phyloP scores from a whole-genome alignment of 2,797 vertebrate genomes.

The Acridotheres tristis region DNA sequence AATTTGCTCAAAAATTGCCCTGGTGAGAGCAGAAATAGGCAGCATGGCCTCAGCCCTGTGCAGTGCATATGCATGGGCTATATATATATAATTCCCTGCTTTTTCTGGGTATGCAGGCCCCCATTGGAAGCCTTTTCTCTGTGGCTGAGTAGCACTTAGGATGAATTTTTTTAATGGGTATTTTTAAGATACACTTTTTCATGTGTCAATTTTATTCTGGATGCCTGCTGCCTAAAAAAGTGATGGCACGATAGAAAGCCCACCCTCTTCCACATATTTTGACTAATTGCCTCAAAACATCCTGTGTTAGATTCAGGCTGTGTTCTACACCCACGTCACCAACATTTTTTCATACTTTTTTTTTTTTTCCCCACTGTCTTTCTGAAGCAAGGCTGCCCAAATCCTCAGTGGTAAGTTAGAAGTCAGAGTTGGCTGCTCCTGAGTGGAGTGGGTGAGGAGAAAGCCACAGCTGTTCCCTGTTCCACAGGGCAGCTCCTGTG shows the following conservation, averaged over 20 bases:
- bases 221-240: neutral
- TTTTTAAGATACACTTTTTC: neutral
- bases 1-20: neutral
- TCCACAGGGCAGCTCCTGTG: neutral
- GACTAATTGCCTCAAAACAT: slow-evolving; percentile 29
- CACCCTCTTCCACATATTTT: neutral
- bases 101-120: neutral
- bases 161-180: neutral
- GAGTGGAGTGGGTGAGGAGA: neutral
- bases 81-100: neutral
- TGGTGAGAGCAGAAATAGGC: neutral
- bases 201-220: neutral
- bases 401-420: neutral
- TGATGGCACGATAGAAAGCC: neutral
- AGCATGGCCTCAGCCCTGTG: neutral
- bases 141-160: neutral
- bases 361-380: neutral
- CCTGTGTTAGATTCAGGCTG: neutral
- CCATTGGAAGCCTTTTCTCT: neutral
- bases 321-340: neutral
- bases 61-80: neutral
- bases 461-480: neutral
- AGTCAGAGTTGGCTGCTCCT: neutral
- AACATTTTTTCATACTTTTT: neutral
- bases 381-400: neutral